phyloP scores from a whole-genome alignment of 2,797 vertebrate genomes.

The Chaetodon trifasciatus region DNA sequence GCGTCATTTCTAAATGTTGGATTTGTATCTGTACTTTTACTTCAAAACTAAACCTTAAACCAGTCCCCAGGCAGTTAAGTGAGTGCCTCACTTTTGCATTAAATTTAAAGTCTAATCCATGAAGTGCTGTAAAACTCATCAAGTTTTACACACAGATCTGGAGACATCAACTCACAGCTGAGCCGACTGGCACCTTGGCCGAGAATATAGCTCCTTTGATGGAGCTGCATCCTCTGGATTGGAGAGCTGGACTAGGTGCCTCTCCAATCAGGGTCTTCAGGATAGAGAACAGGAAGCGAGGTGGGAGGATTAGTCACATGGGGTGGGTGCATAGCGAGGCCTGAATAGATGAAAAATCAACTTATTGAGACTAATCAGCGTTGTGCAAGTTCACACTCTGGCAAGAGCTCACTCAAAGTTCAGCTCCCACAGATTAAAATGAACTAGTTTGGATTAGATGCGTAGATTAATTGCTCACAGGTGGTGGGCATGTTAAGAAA shows the following conservation, averaged over 20 bases:
- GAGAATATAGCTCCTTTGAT: not conserved
- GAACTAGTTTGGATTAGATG: not conserved
- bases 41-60: not conserved
- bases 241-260: not conserved
- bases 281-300: too few relatives aligned
- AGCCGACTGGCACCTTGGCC: not conserved
- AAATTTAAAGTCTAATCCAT: not conserved
- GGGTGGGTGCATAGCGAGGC: too few relatives aligned
- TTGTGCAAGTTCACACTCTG: not conserved
- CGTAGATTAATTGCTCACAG: slow-evolving; percentile 14
- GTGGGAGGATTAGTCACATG: not conserved
- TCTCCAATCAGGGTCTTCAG: too few relatives aligned
- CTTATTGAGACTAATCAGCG: slow-evolving; percentile 5
- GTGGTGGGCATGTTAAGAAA: slow-evolving; percentile 1
- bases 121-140: not conserved
- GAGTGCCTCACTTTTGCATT: not conserved
- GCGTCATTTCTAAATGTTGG: not conserved
- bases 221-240: not conserved
- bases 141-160: not conserved
- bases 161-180: not conserved
- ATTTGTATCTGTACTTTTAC: not conserved
- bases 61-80: not conserved
- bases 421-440: too few relatives aligned
- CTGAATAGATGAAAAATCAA: slow-evolving; percentile 3
- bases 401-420: not conserved